Conservation (phyloP, 2,113 vertebrate genomes). For the Callocephalon fimbriatum region DNA sequence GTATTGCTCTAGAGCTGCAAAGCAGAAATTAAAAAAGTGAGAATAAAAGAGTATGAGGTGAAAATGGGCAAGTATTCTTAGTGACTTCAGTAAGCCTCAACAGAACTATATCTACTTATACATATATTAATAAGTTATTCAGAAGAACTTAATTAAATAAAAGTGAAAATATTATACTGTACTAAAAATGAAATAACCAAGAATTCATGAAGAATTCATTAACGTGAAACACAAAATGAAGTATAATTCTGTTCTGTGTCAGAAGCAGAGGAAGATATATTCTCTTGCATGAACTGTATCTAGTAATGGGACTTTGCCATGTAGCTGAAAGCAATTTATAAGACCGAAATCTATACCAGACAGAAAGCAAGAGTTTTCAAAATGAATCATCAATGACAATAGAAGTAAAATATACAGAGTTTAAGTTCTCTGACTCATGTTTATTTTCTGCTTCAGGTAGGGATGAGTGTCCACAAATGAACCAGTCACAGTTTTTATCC, state of each 20-base stretch:
- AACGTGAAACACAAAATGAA: not conserved
- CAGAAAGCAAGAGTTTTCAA: not conserved
- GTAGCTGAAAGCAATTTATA: not conserved
- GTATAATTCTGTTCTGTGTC: not conserved
- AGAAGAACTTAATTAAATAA: not conserved
- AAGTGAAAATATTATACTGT: not conserved
- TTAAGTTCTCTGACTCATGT: not conserved
- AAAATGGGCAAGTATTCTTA: not conserved
- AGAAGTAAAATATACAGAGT: not conserved
- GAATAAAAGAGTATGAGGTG: not conserved
- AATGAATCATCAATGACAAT: not conserved
- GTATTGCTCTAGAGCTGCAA: not conserved
- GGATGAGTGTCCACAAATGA: not conserved
- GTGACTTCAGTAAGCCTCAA: not conserved
- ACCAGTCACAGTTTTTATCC: not conserved
- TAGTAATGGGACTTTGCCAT: not conserved
- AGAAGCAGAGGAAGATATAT: not conserved
- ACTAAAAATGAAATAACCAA: not conserved
- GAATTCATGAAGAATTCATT: not conserved
- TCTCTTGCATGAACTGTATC: not conserved
- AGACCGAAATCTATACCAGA: not conserved
- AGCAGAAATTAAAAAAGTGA: not conserved
- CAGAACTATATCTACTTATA: not conserved
- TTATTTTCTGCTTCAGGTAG: not conserved
- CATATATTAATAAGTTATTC: constrained; percentile 3